Evolutionary conservation across 2,113 vertebrate species (phyloP).

Genomic region (Hystrix cristata): DNA sequence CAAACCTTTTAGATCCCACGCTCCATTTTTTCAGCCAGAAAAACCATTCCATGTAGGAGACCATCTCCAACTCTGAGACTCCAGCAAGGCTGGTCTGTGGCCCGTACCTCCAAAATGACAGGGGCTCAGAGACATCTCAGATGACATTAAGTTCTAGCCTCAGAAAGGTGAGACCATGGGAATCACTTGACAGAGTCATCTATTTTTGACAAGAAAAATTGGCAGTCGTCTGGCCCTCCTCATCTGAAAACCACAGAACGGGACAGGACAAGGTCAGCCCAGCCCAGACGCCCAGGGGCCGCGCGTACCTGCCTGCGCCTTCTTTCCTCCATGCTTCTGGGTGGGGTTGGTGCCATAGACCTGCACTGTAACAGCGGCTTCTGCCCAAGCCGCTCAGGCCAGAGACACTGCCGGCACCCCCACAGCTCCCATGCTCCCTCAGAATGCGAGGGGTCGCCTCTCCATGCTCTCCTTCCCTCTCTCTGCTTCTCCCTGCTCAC

Average conservation of each 20-base stretch:
- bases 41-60: background rate
- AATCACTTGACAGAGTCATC: background rate
- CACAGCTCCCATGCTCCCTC: background rate
- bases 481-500: background rate
- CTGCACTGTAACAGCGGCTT: fast-evolving
- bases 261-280: fast-evolving
- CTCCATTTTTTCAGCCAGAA: background rate
- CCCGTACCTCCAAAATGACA: background rate
- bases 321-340: background rate
- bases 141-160: background rate
- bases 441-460: too few species aligned
- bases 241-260: fast-evolving
- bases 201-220: background rate
- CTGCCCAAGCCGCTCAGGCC: fast-evolving
- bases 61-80: background rate
- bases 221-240: background rate
- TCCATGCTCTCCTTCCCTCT: background rate
- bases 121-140: background rate
- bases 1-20: background rate
- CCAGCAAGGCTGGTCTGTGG: fast-evolving
- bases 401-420: background rate
- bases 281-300: background rate
- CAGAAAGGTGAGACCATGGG: too few species aligned
- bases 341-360: fast-evolving
- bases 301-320: fast-evolving